Evolutionary conservation across 2,797 vertebrate species (phyloP).

Genomic region (Tapera naevia): DNA sequence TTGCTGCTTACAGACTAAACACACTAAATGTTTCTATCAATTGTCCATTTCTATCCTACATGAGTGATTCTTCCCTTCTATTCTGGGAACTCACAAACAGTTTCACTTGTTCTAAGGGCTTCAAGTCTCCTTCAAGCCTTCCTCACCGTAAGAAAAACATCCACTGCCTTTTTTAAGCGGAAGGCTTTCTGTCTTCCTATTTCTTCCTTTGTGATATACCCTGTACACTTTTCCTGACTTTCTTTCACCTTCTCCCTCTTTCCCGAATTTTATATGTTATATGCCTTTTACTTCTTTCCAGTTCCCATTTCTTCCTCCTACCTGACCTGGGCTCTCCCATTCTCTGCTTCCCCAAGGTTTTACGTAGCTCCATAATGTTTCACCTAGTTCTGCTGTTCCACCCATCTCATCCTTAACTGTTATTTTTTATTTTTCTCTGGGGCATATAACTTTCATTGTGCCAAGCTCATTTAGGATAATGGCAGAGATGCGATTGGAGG

Average conservation of each 20-base stretch:
- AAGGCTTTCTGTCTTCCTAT: not conserved
- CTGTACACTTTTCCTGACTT: not conserved
- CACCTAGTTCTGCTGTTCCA: not conserved
- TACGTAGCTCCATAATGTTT: not conserved
- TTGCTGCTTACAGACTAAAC: not conserved
- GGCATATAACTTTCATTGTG: not conserved
- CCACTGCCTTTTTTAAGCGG: not conserved
- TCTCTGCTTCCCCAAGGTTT: not conserved
- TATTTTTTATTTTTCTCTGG: not conserved
- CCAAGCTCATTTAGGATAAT: constrained; percentile 37
- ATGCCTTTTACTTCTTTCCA: not conserved
- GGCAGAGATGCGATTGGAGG: not conserved
- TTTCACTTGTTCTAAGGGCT: not conserved
- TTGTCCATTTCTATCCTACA: not conserved
- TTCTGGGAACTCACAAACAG: not conserved
- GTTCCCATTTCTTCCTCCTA: not conserved
- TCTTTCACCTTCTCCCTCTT: not conserved
- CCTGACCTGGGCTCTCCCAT: not conserved
- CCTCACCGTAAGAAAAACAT: not conserved
- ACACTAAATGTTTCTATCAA: not conserved
- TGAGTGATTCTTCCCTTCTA: not conserved
- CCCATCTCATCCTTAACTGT: not conserved
- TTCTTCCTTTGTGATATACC: not conserved
- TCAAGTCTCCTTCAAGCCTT: not conserved
- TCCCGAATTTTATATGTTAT: not conserved